Conservation (phyloP, 2,797 vertebrate genomes). For the Trematomus bernacchii region DNA sequence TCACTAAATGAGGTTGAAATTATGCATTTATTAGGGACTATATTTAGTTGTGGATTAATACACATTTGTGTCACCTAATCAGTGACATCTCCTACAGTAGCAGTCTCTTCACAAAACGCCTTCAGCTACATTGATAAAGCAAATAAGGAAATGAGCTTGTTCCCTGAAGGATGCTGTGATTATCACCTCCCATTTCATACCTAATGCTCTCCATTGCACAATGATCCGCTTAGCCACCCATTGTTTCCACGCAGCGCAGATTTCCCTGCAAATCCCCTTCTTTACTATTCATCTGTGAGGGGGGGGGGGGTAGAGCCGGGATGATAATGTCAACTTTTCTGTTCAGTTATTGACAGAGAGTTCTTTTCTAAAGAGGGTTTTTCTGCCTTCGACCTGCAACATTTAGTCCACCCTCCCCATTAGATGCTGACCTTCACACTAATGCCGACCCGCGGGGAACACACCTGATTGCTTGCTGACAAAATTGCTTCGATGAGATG, state of each 20-base stretch:
- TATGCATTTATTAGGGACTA: background rate
- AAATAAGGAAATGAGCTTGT: constrained; percentile 49
- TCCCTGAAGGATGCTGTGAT: constrained; percentile 51
- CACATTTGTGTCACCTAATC: constrained; percentile 14
- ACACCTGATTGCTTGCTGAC: constrained; percentile 37
- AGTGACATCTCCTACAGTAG: constrained; percentile 7
- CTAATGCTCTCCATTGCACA: constrained; percentile 27
- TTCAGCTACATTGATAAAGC: constrained; percentile 8
- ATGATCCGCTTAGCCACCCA: constrained; percentile 49
- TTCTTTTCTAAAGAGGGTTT: constrained; percentile 55
- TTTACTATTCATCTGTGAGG: constrained; percentile 60
- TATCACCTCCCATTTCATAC: constrained; percentile 59
- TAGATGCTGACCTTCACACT: constrained; percentile 71
- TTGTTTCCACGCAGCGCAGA: constrained; percentile 57
- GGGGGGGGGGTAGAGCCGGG: constrained; percentile 27
- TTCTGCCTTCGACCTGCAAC: constrained; percentile 63
- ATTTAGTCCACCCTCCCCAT: constrained; percentile 60
- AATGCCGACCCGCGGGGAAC: constrained; percentile 39
- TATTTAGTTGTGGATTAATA: background rate
- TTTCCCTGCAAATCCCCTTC: constrained; percentile 59
- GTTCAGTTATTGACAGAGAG: constrained; percentile 46
- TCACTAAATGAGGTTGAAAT: background rate
- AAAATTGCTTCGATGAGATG: constrained; percentile 6
- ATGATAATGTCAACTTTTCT: constrained; percentile 58
- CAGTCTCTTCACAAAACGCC: background rate